These are phyloP conservation scores for Sycophaga agraensis DNA, from an alignment of 1,140 invertebrate species.

Conservation along the genomic window DNA sequence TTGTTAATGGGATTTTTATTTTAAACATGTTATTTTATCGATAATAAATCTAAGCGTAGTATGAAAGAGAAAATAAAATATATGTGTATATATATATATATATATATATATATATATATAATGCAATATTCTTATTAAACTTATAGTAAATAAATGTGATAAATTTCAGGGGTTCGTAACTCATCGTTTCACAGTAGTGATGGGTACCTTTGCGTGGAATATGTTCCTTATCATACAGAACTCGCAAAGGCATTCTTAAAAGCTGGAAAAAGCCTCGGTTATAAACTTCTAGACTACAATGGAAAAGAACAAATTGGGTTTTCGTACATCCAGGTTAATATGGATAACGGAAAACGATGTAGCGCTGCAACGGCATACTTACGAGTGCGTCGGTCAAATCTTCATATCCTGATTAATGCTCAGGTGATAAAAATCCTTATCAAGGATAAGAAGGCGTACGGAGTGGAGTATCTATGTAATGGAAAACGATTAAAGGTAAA, in stretches of 20 bases:
- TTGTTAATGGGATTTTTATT: too few relatives aligned
- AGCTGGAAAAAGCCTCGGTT: conserved; percentile 61
- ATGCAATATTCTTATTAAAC: too few relatives aligned
- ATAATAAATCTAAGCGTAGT: too few relatives aligned
- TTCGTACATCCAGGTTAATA: conserved; percentile 69
- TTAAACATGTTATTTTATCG: too few relatives aligned
- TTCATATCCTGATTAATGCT: conserved; percentile 69
- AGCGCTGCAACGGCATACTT: conserved; percentile 67
- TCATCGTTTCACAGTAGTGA: conserved; percentile 55
- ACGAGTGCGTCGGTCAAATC: conserved; percentile 62
- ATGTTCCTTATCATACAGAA: conserved; percentile 51
- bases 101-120: too few relatives aligned
- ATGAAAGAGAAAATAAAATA: too few relatives aligned
- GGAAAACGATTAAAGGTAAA: conserved; percentile 51
- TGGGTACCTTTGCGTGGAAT: conserved; percentile 54
- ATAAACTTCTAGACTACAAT: conserved; percentile 60
- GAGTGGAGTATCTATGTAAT: conserved; percentile 63
- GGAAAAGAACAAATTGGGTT: conserved; percentile 59
- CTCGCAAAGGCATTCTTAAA: conserved; percentile 58
- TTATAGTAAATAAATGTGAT: too few relatives aligned
- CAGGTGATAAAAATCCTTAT: conserved; percentile 66
- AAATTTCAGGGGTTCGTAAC: conserved; percentile 42
- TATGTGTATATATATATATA: too few relatives aligned
- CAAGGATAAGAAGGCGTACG: conserved; percentile 58
- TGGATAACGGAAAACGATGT: conserved; percentile 64